These are phyloP conservation scores for Microdon myrmicae DNA, from an alignment of 2,888 invertebrate species.

Conservation along the genomic window DNA sequence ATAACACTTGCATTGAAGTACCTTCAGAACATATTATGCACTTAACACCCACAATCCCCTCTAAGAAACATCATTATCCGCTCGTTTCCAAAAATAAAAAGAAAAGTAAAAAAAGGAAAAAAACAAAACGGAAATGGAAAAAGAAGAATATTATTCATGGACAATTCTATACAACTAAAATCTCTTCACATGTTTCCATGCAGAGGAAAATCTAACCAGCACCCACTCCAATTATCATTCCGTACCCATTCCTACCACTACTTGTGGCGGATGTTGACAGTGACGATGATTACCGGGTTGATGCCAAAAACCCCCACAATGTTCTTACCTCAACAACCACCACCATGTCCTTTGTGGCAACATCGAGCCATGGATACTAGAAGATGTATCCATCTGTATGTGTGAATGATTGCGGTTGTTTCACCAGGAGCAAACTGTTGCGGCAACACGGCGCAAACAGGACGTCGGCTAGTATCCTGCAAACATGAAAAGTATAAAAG, in stretches of 20 bases:
- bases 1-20: constrained; percentile 33
- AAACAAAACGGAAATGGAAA: too few species aligned
- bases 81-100: constrained; percentile 17
- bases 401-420: constrained; percentile 15
- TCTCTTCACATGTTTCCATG: constrained; percentile 32
- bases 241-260: constrained; percentile 32
- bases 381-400: not conserved
- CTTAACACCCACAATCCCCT: constrained; percentile 33
- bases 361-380: constrained; percentile 5
- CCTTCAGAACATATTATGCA: constrained; percentile 40
- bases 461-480: constrained; percentile 13
- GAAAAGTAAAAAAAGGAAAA: too few species aligned
- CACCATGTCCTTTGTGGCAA: too few species aligned
- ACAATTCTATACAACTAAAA: constrained; percentile 15
- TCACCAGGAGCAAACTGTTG: constrained; percentile 40
- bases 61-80: constrained; percentile 44
- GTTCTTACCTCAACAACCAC: not conserved
- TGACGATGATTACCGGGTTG: too few species aligned
- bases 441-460: constrained; percentile 37
- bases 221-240: constrained; percentile 6
- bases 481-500: constrained; percentile 45
- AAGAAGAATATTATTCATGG: too few species aligned
- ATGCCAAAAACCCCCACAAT: constrained; percentile 31
- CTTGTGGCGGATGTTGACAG: too few species aligned
- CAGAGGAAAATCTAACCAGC: constrained; percentile 23